Percentiles rank a stretch among this genome's conserved stretches.
These are phyloP conservation scores for Clepsis dumicolana DNA, from an alignment of 2,888 invertebrate genomes.

Conservation along the genomic window DNA sequence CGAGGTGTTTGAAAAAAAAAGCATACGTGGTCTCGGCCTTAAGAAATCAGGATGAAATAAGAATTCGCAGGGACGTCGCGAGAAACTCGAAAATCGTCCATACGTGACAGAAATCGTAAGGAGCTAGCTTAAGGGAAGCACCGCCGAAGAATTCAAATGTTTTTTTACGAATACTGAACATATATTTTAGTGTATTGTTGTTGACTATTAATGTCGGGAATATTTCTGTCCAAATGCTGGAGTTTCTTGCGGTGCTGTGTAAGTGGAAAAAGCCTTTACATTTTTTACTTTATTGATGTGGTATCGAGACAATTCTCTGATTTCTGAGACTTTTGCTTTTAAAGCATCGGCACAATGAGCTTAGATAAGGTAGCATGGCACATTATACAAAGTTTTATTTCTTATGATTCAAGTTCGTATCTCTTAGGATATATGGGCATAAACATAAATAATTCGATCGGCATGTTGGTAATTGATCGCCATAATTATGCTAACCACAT, in stretches of 20 bases:
- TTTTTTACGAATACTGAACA: conserved; percentile 35
- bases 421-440: not conserved
- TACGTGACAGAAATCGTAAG: conserved; percentile 65
- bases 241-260: not conserved
- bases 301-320: too few species aligned
- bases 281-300: not conserved
- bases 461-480: conserved; percentile 8
- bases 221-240: not conserved
- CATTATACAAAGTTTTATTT: not conserved
- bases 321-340: not conserved
- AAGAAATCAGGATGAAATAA: conserved; percentile 60
- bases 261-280: conserved; percentile 1
- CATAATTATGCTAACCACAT: conserved; percentile 24
- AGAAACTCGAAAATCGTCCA: conserved; percentile 71
- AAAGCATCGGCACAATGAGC: not conserved
- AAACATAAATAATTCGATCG: conserved; percentile 3
- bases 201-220: conserved; percentile 28
- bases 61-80: conserved; percentile 61
- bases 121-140: conserved; percentile 38
- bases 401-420: not conserved
- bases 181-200: conserved; percentile 31
- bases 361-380: not conserved
- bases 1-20: conserved; percentile 49
- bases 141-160: conserved; percentile 37
- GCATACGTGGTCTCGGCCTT: conserved; percentile 56